A percentile compares a stretch with the other conserved stretches of the same genome.
Evolutionary conservation across 2,797 vertebrate genomes (phyloP).

Genomic region (Astyanax mexicanus): DNA sequence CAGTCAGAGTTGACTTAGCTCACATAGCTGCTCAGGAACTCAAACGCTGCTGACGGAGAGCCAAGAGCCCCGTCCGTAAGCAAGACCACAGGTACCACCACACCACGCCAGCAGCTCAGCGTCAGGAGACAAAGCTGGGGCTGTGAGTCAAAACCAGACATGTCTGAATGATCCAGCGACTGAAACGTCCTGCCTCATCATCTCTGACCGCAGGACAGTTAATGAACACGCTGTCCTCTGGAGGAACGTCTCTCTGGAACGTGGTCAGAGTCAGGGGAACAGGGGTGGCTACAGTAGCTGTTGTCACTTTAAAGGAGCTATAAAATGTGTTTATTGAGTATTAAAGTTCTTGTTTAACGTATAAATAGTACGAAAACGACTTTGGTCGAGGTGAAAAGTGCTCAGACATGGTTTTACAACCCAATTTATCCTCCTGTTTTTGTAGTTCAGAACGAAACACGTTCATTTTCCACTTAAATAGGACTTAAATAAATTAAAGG

Average conservation of each 20-base stretch:
- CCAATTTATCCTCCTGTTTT: too few relatives aligned
- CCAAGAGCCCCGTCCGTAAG: constrained; percentile 7
- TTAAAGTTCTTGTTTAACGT: too few relatives aligned
- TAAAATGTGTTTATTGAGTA: too few relatives aligned
- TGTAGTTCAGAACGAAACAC: too few relatives aligned
- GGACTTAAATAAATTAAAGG: too few relatives aligned
- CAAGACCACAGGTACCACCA: neutral
- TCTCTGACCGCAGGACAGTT: neutral
- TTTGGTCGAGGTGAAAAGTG: too few relatives aligned
- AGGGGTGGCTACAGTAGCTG: too few relatives aligned
- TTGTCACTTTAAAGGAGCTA: too few relatives aligned
- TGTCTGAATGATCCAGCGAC: constrained; percentile 18
- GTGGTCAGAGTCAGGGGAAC: neutral
- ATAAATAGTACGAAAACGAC: too few relatives aligned
- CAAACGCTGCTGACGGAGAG: constrained; percentile 45
- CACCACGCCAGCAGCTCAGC: neutral
- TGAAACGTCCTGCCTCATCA: constrained; percentile 33
- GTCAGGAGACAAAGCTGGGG: neutral
- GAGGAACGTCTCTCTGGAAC: neutral
- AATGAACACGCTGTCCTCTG: neutral
- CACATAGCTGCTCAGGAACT: constrained; percentile 34
- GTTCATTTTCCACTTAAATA: too few relatives aligned
- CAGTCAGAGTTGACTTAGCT: constrained; percentile 60
- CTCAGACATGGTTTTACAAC: too few relatives aligned
- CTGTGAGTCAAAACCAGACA: constrained; percentile 14